Conservation (phyloP, 2,888 invertebrate genomes). For the Philonicus albiceps region DNA sequence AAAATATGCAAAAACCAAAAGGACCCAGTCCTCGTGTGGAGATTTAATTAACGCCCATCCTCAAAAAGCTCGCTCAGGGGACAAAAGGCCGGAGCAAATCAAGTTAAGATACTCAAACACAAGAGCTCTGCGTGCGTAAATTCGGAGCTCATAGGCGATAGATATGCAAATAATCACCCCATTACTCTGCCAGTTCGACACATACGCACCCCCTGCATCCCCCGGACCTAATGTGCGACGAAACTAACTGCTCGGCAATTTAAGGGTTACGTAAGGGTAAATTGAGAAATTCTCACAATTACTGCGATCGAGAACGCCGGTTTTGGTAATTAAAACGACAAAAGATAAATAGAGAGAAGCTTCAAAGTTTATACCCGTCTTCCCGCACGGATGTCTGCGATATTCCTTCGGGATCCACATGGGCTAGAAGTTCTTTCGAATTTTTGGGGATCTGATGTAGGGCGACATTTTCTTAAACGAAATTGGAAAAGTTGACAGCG, state of each 20-base stretch:
- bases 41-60: slow-evolving; percentile 34
- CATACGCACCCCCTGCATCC: neutral
- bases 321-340: slow-evolving; percentile 40
- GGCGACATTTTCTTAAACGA: slow-evolving; percentile 16
- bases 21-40: neutral
- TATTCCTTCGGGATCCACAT: neutral
- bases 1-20: slow-evolving; percentile 18
- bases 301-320: slow-evolving; percentile 33
- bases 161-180: slow-evolving; percentile 32
- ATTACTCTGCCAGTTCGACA: neutral
- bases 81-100: neutral
- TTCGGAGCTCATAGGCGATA: slow-evolving; percentile 1
- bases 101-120: slow-evolving; percentile 7
- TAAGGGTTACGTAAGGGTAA: slow-evolving; percentile 37
- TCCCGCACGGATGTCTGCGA: neutral
- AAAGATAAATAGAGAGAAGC: slow-evolving; percentile 29
- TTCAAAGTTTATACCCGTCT: neutral
- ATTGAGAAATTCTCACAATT: slow-evolving; percentile 38
- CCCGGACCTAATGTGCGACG: neutral
- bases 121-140: neutral
- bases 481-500: slow-evolving; percentile 27
- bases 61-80: no score
- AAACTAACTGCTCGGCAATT: slow-evolving; percentile 22
- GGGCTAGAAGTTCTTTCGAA: neutral
- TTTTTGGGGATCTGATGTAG: neutral